Evolutionary conservation across 2,113 vertebrate genomes (phyloP), one percentile per base, ranked within the genome.

Genomic region (Thomomys bottae): DNA sequence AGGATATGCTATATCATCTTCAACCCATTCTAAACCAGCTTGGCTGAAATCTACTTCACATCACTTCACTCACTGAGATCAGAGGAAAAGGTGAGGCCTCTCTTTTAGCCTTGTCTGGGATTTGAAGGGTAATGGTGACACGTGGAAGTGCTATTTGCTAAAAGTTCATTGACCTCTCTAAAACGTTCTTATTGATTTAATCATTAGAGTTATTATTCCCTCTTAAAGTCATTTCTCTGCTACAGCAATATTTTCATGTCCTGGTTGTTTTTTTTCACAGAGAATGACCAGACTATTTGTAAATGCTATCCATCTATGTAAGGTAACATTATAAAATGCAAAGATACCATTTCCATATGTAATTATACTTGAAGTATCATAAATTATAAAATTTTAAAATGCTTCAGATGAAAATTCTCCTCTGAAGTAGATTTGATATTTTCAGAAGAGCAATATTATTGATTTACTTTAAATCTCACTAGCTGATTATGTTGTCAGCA

Each of bases 131-230:
- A 81, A 85, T 23, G n/a, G 34, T 45, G 38, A 81, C 76, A 64
- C 64, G 32, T 94, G 18, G 6, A 85, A 90, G 34, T 45, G 5
- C 64, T 71, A 80, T 81, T 85, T 40, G 45, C 38, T 70, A 64
- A 79, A 68, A 32, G 0, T 94, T 91, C 61, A 91, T 57, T 89
- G 93, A 96, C 90, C 28, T 77, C 32, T 92, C 45, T 42, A 75
- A 91, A 90, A 71, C 73, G 34, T 78, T 81, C 57, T 23, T 93
- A 85, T 89, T 89, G 90, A 95, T 95, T 94, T 93, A 87, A 67
- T 88, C 54, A 70, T 89, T 90, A 88, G 18, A 66, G 76, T 64
- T 49, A 77, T 87, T 75, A 86, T 95, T 88, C 24, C 32, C 87
- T 94, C n/a, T 83, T 76, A 94, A 96, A 87, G 28, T 36, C 57